Conservation (phyloP, 2,888 invertebrate genomes). For the Eupelmus urozonus region DNA sequence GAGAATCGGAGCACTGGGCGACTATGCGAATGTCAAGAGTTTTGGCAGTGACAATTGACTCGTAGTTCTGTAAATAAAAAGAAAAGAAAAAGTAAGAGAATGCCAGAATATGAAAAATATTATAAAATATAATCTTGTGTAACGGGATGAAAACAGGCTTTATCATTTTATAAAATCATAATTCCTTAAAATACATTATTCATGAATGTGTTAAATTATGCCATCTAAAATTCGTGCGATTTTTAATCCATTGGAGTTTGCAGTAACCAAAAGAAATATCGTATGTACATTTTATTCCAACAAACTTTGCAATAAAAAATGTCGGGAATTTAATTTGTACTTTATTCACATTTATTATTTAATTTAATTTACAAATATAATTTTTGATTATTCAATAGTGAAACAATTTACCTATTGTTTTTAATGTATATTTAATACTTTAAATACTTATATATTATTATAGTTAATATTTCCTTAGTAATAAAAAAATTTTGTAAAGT, state of each 20-base stretch:
- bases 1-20: conserved; percentile 33
- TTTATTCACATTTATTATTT: background rate
- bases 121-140: conserved; percentile 72
- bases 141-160: conserved; percentile 60
- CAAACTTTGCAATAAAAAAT: conserved; percentile 31
- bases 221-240: background rate
- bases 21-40: conserved; percentile 57
- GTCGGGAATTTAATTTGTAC: conserved; percentile 11
- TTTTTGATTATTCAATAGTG: background rate
- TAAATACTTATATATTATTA: background rate
- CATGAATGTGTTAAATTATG: background rate
- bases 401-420: too few relatives aligned
- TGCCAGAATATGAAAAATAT: conserved; percentile 60
- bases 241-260: conserved; percentile 6
- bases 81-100: conserved; percentile 48
- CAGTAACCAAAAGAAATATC: conserved; percentile 12
- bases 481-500: too few relatives aligned
- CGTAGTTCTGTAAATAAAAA: conserved; percentile 55
- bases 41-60: conserved; percentile 52
- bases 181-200: conserved; percentile 10
- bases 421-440: too few relatives aligned
- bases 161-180: conserved; percentile 35
- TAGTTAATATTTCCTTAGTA: too few relatives aligned
- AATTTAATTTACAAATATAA: background rate
- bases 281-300: conserved; percentile 24